Evolutionary conservation across 2,797 vertebrate genomes (phyloP).

Genomic region (Dromococcyx pavoninus): DNA sequence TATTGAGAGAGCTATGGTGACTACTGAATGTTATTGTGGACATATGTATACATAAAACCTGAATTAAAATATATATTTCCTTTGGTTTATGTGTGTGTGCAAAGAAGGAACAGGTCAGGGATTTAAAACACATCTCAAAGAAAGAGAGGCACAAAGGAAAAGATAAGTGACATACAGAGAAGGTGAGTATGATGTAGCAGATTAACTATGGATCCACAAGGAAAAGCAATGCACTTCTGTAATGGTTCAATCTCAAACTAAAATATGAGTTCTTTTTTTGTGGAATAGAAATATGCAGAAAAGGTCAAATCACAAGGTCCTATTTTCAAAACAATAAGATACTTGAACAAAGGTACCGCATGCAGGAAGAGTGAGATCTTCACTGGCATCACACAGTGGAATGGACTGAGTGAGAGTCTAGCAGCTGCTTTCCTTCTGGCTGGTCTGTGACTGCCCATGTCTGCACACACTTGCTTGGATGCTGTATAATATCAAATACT

Average conservation of each 20-base stretch:
- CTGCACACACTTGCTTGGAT: background rate
- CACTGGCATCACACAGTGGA: background rate
- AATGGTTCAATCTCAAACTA: background rate
- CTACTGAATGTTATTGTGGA: slow-evolving; percentile 5
- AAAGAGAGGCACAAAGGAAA: background rate
- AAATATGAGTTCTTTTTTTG: background rate
- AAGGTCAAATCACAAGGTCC: background rate
- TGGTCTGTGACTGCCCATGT: background rate
- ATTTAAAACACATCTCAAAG: background rate
- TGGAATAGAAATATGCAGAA: background rate
- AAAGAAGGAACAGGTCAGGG: background rate
- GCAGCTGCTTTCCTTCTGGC: background rate
- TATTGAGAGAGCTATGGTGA: background rate
- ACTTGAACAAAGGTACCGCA: background rate
- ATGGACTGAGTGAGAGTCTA: background rate
- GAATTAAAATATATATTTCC: slow-evolving; percentile 1
- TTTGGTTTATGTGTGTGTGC: background rate
- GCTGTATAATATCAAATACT: background rate
- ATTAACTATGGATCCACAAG: slow-evolving; percentile 7
- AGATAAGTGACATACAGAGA: background rate
- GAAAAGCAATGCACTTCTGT: background rate
- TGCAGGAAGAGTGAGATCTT: background rate
- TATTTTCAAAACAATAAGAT: background rate
- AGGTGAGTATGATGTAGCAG: background rate
- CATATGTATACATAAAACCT: background rate